phyloP scores from a whole-genome alignment of 2,797 vertebrate genomes.

The Squalus acanthias region DNA sequence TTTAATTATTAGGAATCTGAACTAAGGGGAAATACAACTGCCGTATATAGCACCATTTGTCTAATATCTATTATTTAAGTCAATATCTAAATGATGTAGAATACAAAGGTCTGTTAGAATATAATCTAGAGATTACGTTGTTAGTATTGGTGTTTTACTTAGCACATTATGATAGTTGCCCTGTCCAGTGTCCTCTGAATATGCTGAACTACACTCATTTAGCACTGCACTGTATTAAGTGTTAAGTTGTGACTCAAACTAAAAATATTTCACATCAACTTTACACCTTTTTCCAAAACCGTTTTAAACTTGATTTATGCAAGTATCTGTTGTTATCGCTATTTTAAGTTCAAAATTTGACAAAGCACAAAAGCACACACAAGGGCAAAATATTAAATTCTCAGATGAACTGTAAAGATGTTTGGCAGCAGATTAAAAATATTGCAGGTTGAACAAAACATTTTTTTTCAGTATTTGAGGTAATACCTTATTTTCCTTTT shows the following conservation, averaged over 20 bases:
- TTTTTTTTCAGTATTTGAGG: slow-evolving; percentile 27
- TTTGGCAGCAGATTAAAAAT: slow-evolving; percentile 12
- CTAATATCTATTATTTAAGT: slow-evolving; percentile 58
- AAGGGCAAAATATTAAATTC: slow-evolving; percentile 6
- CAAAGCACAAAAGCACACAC: slow-evolving; percentile 31
- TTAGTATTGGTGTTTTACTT: slow-evolving; percentile 60
- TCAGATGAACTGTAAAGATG: not conserved
- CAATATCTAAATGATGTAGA: slow-evolving; percentile 55
- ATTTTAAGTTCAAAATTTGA: not conserved
- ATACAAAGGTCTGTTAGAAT: slow-evolving; percentile 50
- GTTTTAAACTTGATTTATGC: slow-evolving; percentile 63
- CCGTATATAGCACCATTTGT: slow-evolving; percentile 54
- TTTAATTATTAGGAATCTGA: slow-evolving; percentile 51
- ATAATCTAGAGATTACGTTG: slow-evolving; percentile 61
- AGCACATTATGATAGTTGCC: slow-evolving; percentile 55
- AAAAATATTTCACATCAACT: not conserved
- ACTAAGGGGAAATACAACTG: slow-evolving; percentile 52
- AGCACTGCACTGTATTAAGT: slow-evolving; percentile 52
- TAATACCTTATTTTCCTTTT: not conserved
- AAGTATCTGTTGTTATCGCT: slow-evolving; percentile 51
- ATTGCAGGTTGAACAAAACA: not conserved
- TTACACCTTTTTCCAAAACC: slow-evolving; percentile 45
- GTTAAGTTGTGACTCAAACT: slow-evolving; percentile 42
- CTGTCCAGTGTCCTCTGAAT: slow-evolving; percentile 57
- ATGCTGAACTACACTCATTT: slow-evolving; percentile 54